phyloP scores from a whole-genome alignment of 2,888 invertebrate species.

The Agrilus biguttatus region DNA sequence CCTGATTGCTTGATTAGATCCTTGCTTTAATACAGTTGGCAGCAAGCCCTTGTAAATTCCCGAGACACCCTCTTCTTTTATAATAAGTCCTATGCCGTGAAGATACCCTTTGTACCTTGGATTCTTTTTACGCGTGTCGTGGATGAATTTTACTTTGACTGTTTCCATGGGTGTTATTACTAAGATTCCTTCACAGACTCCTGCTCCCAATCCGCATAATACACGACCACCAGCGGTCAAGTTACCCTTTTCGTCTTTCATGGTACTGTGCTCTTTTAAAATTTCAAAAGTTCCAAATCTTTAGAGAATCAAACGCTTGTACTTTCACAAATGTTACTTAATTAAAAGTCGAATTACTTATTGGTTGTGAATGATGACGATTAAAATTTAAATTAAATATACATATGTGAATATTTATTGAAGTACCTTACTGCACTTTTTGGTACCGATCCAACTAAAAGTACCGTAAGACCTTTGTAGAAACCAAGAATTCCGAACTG shows the following conservation, averaged over 20 bases:
- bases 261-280: constrained; percentile 49
- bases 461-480: constrained; percentile 89
- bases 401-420: too few species aligned
- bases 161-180: constrained; percentile 99
- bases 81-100: constrained; percentile 80
- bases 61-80: constrained; percentile 66
- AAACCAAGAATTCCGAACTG: constrained; percentile 81
- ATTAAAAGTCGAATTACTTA: too few species aligned
- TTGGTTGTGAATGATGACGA: too few species aligned
- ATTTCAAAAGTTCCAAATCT: constrained; percentile 97
- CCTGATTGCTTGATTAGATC: constrained; percentile 95
- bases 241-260: constrained; percentile 67
- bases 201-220: constrained; percentile 87
- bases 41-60: constrained; percentile 88
- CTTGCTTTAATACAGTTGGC: constrained; percentile 95
- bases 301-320: constrained; percentile 5
- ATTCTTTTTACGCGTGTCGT: constrained; percentile 83
- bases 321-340: too few species aligned
- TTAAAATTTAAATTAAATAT: too few species aligned
- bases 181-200: constrained; percentile 86
- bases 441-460: constrained; percentile 95
- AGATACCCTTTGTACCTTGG: constrained; percentile 87
- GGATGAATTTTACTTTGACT: constrained; percentile 96
- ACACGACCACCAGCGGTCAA: constrained; percentile 63
- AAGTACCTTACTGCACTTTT: constrained; percentile 87